A percentile compares a stretch with the other conserved stretches of the same genome.
Evolutionary conservation across 2,888 invertebrate genomes (phyloP).

Genomic region (Oxystoma pomonae): DNA sequence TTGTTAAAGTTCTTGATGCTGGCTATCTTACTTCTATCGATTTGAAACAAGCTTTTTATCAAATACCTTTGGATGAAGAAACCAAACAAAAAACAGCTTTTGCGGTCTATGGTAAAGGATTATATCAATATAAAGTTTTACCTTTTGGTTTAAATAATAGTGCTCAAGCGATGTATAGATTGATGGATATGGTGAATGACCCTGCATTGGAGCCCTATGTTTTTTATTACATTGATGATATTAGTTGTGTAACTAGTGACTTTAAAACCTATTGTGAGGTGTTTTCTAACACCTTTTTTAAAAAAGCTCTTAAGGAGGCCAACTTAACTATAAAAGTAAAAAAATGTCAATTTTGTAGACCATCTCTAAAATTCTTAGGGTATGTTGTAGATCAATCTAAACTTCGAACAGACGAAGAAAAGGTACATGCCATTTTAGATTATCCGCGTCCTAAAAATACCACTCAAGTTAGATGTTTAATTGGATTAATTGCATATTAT

Average conservation of each 20-base stretch:
- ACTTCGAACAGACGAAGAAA: conserved; percentile 1
- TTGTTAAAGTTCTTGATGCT: conserved; percentile 22
- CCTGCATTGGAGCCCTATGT: conserved; percentile 19
- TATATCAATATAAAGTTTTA: too few relatives aligned
- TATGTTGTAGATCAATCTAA: conserved; percentile 3
- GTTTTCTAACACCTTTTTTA: conserved; percentile 5
- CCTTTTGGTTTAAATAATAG: too few relatives aligned
- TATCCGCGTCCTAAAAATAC: conserved; percentile 14
- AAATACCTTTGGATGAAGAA: background rate
- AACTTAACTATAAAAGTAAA: conserved; percentile 19
- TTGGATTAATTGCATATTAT: conserved; percentile 19
- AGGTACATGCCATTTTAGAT: conserved; percentile 6
- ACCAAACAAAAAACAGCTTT: too few relatives aligned
- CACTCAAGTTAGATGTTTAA: conserved; percentile 16
- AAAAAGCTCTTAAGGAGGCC: conserved; percentile 15
- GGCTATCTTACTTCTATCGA: conserved; percentile 36
- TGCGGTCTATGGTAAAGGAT: too few relatives aligned
- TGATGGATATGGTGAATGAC: conserved; percentile 16
- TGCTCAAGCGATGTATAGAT: conserved; percentile 17
- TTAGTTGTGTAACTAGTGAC: background rate
- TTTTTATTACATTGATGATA: conserved; percentile 22
- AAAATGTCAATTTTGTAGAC: conserved; percentile 16
- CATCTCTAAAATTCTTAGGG: conserved; percentile 3
- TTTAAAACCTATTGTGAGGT: background rate
- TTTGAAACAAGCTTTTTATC: conserved; percentile 14